Evolutionary conservation across 2,113 vertebrate species (phyloP).

Genomic region (Hiodon tergisus): DNA sequence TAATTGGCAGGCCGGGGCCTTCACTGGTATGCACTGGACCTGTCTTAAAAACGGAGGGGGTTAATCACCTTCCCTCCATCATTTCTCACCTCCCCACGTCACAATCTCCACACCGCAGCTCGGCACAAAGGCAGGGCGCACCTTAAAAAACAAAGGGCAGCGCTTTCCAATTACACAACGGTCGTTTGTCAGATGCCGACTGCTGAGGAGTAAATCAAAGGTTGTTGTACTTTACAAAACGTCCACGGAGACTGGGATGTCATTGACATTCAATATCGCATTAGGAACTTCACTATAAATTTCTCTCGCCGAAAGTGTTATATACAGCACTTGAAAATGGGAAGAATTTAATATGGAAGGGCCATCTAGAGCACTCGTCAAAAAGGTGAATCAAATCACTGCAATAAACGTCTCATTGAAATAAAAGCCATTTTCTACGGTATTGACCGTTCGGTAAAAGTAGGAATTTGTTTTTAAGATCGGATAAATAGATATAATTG

Average conservation of each 20-base stretch:
- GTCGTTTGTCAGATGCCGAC: not conserved
- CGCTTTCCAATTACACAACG: not conserved
- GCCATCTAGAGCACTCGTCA: not conserved
- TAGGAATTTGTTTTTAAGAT: not conserved
- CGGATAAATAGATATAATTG: not conserved
- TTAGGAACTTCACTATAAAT: not conserved
- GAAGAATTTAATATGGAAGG: not conserved
- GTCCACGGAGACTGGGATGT: not conserved
- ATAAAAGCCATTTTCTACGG: slow-evolving; percentile 11
- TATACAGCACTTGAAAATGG: slow-evolving; percentile 4
- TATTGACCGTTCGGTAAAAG: not conserved
- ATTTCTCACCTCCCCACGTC: not conserved
- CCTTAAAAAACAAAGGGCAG: not conserved
- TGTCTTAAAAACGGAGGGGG: not conserved
- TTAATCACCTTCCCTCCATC: too few relatives aligned
- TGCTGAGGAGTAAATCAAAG: not conserved
- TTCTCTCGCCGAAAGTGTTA: not conserved
- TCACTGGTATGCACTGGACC: not conserved
- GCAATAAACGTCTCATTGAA: slow-evolving; percentile 7
- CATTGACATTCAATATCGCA: not conserved
- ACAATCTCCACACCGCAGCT: not conserved
- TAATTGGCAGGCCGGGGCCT: not conserved
- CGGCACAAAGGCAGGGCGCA: not conserved
- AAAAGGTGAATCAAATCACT: slow-evolving; percentile 12
- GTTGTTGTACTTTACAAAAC: not conserved